phyloP scores from a whole-genome alignment of 2,797 vertebrate species.

The Macroramphosus scolopax region DNA sequence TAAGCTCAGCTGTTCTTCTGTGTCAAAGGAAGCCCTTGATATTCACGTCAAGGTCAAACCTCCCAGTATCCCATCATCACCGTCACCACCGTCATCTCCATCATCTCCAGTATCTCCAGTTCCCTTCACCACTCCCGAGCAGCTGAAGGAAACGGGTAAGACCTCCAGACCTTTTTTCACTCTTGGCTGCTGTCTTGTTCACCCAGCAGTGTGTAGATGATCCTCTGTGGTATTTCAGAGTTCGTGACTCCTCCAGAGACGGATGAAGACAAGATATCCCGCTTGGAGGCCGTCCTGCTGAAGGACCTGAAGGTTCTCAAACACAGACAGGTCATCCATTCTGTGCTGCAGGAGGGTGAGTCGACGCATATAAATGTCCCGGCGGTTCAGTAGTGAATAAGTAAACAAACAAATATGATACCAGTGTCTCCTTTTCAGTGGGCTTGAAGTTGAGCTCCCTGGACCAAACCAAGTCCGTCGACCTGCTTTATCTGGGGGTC shows the following conservation, averaged over 20 bases:
- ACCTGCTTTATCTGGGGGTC: constrained; percentile 91
- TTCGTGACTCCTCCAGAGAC: constrained; percentile 34
- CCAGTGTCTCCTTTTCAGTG: constrained; percentile 72
- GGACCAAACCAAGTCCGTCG: constrained; percentile 82
- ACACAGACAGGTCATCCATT: constrained; percentile 92
- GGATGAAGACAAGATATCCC: constrained; percentile 49
- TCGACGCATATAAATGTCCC: constrained; percentile 1
- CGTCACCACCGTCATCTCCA: too few relatives aligned
- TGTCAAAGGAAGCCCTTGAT: constrained; percentile 73
- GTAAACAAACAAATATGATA: not conserved
- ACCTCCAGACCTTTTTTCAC: not conserved
- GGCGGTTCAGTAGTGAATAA: not conserved
- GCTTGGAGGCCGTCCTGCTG: constrained; percentile 80
- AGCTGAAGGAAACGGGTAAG: constrained; percentile 28
- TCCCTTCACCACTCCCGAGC: constrained; percentile 9
- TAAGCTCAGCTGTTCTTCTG: constrained; percentile 4
- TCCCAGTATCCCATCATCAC: constrained; percentile 3
- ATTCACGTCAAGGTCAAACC: constrained; percentile 56
- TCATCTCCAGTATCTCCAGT: constrained; percentile 11
- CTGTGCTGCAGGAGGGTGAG: constrained; percentile 88
- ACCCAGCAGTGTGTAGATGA: too few relatives aligned
- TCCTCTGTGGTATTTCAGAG: constrained; percentile 12
- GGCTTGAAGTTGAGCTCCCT: constrained; percentile 89
- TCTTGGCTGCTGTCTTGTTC: not conserved
- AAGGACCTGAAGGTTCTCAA: constrained; percentile 81